Conservation (phyloP, 2,888 invertebrate genomes). For the Portevinia maculata region DNA sequence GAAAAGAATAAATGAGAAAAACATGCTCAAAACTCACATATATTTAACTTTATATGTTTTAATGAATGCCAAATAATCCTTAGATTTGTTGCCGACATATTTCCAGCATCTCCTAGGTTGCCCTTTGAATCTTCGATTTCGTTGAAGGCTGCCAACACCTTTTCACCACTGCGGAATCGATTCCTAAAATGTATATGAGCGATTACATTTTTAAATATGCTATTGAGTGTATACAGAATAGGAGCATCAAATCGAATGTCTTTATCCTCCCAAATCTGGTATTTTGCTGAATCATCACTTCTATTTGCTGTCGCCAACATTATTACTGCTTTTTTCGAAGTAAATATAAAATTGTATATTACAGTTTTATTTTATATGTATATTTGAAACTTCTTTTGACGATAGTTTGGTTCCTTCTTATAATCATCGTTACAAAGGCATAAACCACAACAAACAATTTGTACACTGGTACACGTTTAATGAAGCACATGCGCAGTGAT, state of each 20-base stretch:
- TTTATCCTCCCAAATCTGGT: conserved; percentile 91
- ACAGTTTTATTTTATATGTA: too few species aligned
- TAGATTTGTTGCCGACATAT: conserved; percentile 94
- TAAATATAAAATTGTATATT: too few species aligned
- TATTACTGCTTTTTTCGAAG: too few species aligned
- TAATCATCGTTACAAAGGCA: too few species aligned
- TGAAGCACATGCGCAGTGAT: too few species aligned
- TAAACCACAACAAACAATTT: too few species aligned
- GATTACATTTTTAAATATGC: conserved; percentile 19
- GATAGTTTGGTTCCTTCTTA: too few species aligned
- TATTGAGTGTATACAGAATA: conserved; percentile 85
- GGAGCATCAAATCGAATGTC: conserved; percentile 96
- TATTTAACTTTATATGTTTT: conserved; percentile 93
- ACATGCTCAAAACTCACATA: conserved; percentile 89
- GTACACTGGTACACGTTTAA: too few species aligned
- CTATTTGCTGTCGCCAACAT: conserved; percentile 42
- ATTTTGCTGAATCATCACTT: conserved; percentile 3
- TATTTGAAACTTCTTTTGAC: too few species aligned
- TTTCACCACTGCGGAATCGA: conserved; percentile 82
- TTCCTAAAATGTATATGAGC: conserved; percentile 75
- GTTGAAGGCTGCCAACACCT: conserved; percentile 93
- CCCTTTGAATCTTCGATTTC: conserved; percentile 99
- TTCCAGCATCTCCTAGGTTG: conserved; percentile 95
- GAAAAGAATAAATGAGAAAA: background rate
- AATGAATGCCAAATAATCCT: conserved; percentile 98